Conservation (phyloP, 2,113 vertebrate genomes). For the Stomatorhinus ivindoensis region DNA sequence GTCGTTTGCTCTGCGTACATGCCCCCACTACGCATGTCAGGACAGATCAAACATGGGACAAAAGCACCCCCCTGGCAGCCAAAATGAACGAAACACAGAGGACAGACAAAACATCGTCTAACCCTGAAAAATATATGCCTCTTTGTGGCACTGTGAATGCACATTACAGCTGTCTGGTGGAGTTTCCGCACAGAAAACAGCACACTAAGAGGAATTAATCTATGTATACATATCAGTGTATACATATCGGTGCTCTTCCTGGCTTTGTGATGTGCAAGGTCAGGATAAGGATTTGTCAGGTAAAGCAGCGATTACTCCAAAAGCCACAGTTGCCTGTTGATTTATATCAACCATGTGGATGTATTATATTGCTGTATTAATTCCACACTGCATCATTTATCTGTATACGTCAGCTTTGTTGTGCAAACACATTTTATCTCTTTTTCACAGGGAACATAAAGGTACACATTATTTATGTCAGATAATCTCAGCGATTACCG, state of each 20-base stretch:
- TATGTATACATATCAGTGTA: not conserved
- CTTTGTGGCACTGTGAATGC: not conserved
- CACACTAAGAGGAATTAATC: conserved; percentile 5
- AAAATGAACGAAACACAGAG: not conserved
- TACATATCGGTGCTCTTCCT: conserved; percentile 2
- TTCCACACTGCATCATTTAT: conserved; percentile 10
- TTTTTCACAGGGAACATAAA: conserved; percentile 22
- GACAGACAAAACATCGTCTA: conserved; percentile 1
- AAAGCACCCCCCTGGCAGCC: not conserved
- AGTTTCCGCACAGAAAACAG: conserved; percentile 2
- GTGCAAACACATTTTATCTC: conserved; percentile 17
- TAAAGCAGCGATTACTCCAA: not conserved
- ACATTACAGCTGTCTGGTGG: not conserved
- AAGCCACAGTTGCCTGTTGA: conserved; percentile 15
- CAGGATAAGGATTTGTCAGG: conserved; percentile 18
- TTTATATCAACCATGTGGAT: conserved; percentile 20
- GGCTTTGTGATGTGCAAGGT: conserved; percentile 9
- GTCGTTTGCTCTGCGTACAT: not conserved
- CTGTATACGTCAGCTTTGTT: conserved; percentile 21
- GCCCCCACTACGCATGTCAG: conserved; percentile 1
- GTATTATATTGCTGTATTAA: conserved; percentile 20
- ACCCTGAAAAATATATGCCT: not conserved
- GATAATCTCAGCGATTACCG: conserved; percentile 26
- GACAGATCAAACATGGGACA: conserved; percentile 7
- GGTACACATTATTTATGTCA: conserved; percentile 25